Percentiles rank a stretch among this genome's conserved stretches.
Conservation (phyloP, 2,113 vertebrate genomes). For the Menura novaehollandiae region DNA sequence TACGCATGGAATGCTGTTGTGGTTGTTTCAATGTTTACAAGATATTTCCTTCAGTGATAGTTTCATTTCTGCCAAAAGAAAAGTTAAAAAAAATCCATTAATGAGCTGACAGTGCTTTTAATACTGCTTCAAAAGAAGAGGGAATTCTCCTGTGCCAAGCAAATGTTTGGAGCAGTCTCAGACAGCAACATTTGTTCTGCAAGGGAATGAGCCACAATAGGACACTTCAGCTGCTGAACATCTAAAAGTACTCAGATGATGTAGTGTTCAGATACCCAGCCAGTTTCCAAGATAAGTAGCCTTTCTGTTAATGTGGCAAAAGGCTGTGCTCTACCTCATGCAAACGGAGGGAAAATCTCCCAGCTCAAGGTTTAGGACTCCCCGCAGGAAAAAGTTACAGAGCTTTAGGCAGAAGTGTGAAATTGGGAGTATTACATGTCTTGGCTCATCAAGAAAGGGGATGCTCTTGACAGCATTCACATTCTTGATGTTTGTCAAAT, state of each 20-base stretch:
- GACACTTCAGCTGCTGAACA: constrained; percentile 35
- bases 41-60: constrained; percentile 69
- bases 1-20: constrained; percentile 68
- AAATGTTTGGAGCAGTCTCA: constrained; percentile 59
- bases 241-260: constrained; percentile 45
- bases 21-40: constrained; percentile 68
- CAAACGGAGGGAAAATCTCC: background rate
- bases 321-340: background rate
- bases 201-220: constrained; percentile 39
- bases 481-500: constrained; percentile 51
- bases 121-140: constrained; percentile 56
- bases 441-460: constrained; percentile 55
- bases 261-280: constrained; percentile 42
- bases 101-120: constrained; percentile 68
- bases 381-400: background rate
- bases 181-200: constrained; percentile 62
- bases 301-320: constrained; percentile 44
- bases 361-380: constrained; percentile 3
- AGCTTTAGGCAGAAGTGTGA: constrained; percentile 29
- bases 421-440: constrained; percentile 26
- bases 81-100: constrained; percentile 61
- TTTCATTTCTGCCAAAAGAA: constrained; percentile 56
- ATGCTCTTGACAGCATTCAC: constrained; percentile 41
- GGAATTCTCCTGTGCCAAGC: background rate
- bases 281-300: constrained; percentile 34